Evolutionary conservation across 1,140 invertebrate genomes (phyloP).

Genomic region (Calliopsis andreniformis): DNA sequence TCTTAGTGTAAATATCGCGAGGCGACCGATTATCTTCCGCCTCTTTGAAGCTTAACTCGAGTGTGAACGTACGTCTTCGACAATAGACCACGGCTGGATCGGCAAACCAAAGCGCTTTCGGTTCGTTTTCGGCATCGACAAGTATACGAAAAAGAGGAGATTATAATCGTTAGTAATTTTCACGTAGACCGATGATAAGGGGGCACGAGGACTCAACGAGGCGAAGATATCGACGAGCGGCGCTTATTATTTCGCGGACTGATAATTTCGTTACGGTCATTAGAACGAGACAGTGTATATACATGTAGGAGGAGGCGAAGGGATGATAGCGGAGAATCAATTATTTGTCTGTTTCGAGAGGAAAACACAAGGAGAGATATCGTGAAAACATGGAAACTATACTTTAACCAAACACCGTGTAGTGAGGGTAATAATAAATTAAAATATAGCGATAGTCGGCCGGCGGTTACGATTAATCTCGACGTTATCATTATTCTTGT

Average conservation of each 20-base stretch:
- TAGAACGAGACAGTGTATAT: constrained; percentile 77
- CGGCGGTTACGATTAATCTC: constrained; percentile 74
- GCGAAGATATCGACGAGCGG: constrained; percentile 23
- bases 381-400: constrained; percentile 62
- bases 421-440: constrained; percentile 79
- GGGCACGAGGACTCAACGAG: neutral
- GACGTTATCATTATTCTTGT: constrained; percentile 69
- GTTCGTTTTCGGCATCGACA: constrained; percentile 23
- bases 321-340: constrained; percentile 58
- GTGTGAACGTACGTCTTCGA: neutral
- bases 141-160: constrained; percentile 28
- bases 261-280: constrained; percentile 73
- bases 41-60: constrained; percentile 3
- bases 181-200: neutral
- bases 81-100: neutral
- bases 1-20: constrained; percentile 53
- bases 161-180: neutral
- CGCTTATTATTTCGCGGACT: constrained; percentile 51
- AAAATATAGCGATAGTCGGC: constrained; percentile 72
- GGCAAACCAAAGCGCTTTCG: neutral
- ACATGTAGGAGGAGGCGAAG: constrained; percentile 56
- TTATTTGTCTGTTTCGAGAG: constrained; percentile 68
- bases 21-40: constrained; percentile 26
- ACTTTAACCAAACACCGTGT: constrained; percentile 79
- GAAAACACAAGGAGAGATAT: constrained; percentile 31